phyloP scores from a whole-genome alignment of 2,888 invertebrate genomes.

The Mermis nigrescens region DNA sequence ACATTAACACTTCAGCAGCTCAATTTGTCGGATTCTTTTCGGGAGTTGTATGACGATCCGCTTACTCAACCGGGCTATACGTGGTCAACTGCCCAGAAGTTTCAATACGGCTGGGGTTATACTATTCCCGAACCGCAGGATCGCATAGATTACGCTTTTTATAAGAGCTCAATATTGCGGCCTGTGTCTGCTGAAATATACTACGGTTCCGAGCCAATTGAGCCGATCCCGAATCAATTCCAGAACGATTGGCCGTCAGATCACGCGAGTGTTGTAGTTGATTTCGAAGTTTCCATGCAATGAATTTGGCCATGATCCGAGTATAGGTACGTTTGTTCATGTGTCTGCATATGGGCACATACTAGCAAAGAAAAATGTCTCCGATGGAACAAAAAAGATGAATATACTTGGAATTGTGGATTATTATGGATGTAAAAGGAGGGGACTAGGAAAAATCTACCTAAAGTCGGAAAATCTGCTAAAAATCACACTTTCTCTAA shows the following conservation, averaged over 20 bases:
- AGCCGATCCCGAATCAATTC: conserved; percentile 22
- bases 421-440: too few relatives aligned
- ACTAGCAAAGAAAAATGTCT: too few relatives aligned
- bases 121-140: conserved; percentile 24
- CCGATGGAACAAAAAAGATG: too few relatives aligned
- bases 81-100: conserved; percentile 24
- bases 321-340: too few relatives aligned
- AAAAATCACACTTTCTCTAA: too few relatives aligned
- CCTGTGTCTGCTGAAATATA: conserved; percentile 18
- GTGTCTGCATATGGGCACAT: too few relatives aligned
- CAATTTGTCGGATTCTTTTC: conserved; percentile 19
- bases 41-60: conserved; percentile 19
- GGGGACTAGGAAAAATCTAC: too few relatives aligned
- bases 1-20: conserved; percentile 16
- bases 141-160: conserved; percentile 24
- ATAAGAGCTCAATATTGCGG: conserved; percentile 4
- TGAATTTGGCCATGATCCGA: too few relatives aligned
- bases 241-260: conserved; percentile 28
- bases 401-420: too few relatives aligned
- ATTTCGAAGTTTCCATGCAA: too few relatives aligned
- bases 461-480: too few relatives aligned
- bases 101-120: conserved; percentile 17
- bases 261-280: conserved; percentile 15
- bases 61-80: conserved; percentile 17
- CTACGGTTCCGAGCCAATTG: conserved; percentile 18